These are phyloP conservation scores for Sciurus carolinensis DNA, from an alignment of 2,797 vertebrate species.

Conservation along the genomic window DNA sequence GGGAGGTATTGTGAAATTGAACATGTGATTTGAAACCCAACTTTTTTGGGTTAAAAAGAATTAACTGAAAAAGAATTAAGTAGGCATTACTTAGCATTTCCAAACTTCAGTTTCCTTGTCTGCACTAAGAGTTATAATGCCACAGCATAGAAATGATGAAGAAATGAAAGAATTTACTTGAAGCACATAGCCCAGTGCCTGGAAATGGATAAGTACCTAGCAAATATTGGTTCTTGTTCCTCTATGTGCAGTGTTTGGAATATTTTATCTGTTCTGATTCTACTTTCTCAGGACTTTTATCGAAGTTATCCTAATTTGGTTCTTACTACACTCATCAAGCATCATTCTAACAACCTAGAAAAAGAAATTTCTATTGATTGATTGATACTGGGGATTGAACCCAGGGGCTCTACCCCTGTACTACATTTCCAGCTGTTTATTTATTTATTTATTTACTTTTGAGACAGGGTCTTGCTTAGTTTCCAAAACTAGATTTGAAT, in stretches of 20 bases:
- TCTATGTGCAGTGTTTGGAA: conserved; percentile 18
- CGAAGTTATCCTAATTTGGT: conserved; percentile 35
- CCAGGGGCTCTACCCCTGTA: no score
- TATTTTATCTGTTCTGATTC: conserved; percentile 22
- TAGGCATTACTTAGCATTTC: conserved; percentile 49
- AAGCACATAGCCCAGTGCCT: conserved; percentile 23
- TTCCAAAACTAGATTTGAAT: no score
- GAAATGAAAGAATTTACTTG: conserved; percentile 57
- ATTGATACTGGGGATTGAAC: no score
- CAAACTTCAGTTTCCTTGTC: conserved; percentile 6
- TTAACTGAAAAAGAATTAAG: not conserved
- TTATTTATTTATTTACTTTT: no score
- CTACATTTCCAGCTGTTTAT: no score
- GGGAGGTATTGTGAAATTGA: conserved; percentile 27
- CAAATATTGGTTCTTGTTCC: not conserved
- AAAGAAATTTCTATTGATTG: no score
- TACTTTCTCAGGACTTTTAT: not conserved
- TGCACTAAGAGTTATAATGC: not conserved
- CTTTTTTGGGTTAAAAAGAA: not conserved
- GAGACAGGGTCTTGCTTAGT: no score
- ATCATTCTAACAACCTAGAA: conserved; percentile 29
- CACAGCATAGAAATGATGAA: not conserved
- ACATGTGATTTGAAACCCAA: conserved; percentile 38
- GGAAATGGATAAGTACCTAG: conserved; percentile 38
- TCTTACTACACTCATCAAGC: conserved; percentile 44